Evolutionary conservation across 2,888 invertebrate genomes (phyloP), one percentile per base, ranked within the genome.

Genomic region (Pteria penguin): DNA sequence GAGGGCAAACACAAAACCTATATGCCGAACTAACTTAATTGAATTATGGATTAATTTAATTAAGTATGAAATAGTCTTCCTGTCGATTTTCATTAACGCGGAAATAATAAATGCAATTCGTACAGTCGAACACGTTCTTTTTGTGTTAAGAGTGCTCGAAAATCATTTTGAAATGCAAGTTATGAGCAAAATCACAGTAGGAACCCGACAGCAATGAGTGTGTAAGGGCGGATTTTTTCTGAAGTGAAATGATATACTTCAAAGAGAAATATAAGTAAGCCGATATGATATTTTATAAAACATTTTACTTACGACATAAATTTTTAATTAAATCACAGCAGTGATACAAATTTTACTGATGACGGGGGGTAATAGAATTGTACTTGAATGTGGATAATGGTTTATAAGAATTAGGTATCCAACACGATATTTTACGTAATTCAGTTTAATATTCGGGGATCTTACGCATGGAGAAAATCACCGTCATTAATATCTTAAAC

Each of bases 261-360:
- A 74, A 74, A 74, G 74, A 54, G 33, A 32, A 26, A 36, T 52
- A 31, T 62, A 32, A 18, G 68, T 66, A 72, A 72, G 54, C 32
- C 55, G 76, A 76, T 76, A 61, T 72, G 67, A 76, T 76, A 76
- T 76, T 67, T 68, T 61, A 58, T 63, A 76, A 76, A 71, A 68
- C 67, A 45, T 60, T 57, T 36, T 54, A 60, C 54, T 60, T 61
- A 62, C 58, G 57, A 76, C 71, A 62, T 65, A 68, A 72, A 67
- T 63, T 27, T 57, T 72, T 76, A 76, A 76, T 76, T 72, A 76
- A 72, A 67, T 55, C 76, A n/a, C 76, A 76, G 76, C 76, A 67
- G 67, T 67, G 24, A 29, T 22, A 14, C n/a, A 24, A 22, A 32
- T 33, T 63, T 36, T 36, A 31, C 32, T 63, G 63, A 8, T n/a